Percentiles rank a stretch among this genome's conserved stretches.
Conservation (phyloP, 1,140 invertebrate genomes). For the Pseudobourletiella spinata region DNA sequence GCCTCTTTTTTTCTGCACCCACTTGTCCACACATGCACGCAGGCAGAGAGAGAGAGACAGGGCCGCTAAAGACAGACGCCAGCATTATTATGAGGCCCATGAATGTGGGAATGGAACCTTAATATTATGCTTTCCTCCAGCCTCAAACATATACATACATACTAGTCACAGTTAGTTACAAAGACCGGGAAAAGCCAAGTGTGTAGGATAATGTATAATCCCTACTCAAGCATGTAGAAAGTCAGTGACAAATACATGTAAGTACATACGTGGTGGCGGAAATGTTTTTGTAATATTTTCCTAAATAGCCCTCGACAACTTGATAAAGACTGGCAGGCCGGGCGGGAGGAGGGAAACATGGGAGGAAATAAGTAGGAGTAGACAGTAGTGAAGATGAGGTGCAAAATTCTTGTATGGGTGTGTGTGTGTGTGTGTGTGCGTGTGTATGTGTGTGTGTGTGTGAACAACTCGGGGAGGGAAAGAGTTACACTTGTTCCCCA, state of each 20-base stretch:
- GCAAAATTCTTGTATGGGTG: too few species aligned
- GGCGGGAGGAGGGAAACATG: too few species aligned
- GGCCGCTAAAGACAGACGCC: neutral
- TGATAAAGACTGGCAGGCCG: too few species aligned
- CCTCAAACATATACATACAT: neutral
- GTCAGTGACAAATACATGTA: neutral
- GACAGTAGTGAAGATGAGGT: too few species aligned
- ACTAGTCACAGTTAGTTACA: neutral
- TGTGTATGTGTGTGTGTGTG: too few species aligned
- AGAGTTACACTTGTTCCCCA: too few species aligned
- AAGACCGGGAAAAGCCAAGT: too few species aligned
- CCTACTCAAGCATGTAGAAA: neutral
- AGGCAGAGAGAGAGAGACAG: neutral
- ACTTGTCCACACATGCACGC: neutral
- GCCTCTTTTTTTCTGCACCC: neutral
- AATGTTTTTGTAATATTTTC: neutral
- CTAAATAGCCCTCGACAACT: neutral
- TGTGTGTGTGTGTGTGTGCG: too few species aligned
- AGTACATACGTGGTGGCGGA: neutral
- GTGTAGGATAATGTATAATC: neutral
- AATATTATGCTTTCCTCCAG: neutral
- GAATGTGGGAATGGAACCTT: neutral
- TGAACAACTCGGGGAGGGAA: too few species aligned
- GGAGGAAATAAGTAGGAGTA: too few species aligned
- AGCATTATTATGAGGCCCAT: neutral